Evolutionary conservation across 2,797 vertebrate species (phyloP), one percentile per base, ranked within the genome.

Genomic region (Amazonetta brasiliensis): DNA sequence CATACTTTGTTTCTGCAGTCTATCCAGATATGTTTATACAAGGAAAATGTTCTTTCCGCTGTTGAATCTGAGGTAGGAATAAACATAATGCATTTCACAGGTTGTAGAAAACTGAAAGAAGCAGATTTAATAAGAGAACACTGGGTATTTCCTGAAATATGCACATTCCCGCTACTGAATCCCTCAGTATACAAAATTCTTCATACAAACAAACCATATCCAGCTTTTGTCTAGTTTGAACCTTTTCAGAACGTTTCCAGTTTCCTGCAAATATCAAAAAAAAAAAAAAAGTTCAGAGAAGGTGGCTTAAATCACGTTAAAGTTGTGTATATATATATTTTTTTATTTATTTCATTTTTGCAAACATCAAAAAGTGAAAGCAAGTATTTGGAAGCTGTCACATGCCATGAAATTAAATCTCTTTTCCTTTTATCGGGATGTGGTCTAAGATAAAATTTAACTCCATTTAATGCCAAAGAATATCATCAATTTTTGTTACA

Each of bases 131-230:
- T 86, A 78, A 69, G 58, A 84, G 66, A 84, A 37, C 68, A n/a
- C 44, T 31, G 37, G 66, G 41, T 84, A 81, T 88, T 97, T 96
- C 90, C 80, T 95, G 94, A 84, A 95, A 84, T 73, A 88, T 12
- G 69, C 62, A 66, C 50, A 50, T 75, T 92, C 80, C 76, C 68
- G 31, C 31, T 52, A 7, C 87, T 43, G 82, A 95, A 76, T 86
- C 80, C 81, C 69, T 82, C 30, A 3, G 35, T 90, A 56, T 67
- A 84, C 59, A 82, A 73, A 95, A 92, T 92, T 94, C 74, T 92
- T 94, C 77, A 69, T 82, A 66, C 92, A 96, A 96, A 96, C 93
- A 96, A 96, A 89, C 71, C 86, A 94, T 89, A 95, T 95, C 94
- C 96, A 95, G 96, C 84, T 95, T 97, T 97, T 94, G 92, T 96